Base-by-base conservation (phyloP, 2,888 invertebrate species). In the Oscheius sp. region DNA sequence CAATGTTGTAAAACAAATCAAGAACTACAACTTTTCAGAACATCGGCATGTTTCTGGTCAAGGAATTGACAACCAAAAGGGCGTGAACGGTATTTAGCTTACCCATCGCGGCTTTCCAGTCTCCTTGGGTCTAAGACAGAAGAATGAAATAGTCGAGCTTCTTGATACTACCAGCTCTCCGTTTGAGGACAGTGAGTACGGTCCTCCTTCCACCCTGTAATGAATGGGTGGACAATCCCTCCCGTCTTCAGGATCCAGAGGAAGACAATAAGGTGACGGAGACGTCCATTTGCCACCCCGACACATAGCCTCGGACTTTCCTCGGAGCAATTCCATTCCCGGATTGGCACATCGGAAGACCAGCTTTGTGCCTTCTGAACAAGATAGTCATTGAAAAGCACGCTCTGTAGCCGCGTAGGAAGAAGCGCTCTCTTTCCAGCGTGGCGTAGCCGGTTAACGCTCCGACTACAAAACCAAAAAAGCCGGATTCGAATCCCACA, bases 101-200 rank as follows among this genome's bases (percentile, higher is more conserved):
- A 85, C 86, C 87, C 87, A 87, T 73, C 70, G 76, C 4, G 86
- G 84, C 48, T 77, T 74, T 1, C 81, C 82, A 10, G 70, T 59
- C 53, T 73, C 63, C 74, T 82, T 80, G 29, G 84, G 80, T 37
- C 79, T 76, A 35, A 89, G 70, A 77, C 89, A 89, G 62, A 81
- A 85, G 66, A 89, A 76, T 33, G 82, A 73, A 10, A 89, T 76
- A 37, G 85, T 88, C 0, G 88, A 78, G 37, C 87, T 85, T 51
- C 85, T 79, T 57, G 85, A 82, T 7, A 88, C 84, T 2, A 88
- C 73, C 62, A 89, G 72, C 42, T 83, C 81, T 29, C 86, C 85
- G 9, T 75, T 75, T 9, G 85, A 84, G 4, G 85, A 83, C 10
- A 89, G 78, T 1, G 87, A 79, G 53, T 84, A 76, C 1, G 84